Evolutionary conservation across 2,888 invertebrate genomes (phyloP).

Genomic region (Protodeltote pygarga): DNA sequence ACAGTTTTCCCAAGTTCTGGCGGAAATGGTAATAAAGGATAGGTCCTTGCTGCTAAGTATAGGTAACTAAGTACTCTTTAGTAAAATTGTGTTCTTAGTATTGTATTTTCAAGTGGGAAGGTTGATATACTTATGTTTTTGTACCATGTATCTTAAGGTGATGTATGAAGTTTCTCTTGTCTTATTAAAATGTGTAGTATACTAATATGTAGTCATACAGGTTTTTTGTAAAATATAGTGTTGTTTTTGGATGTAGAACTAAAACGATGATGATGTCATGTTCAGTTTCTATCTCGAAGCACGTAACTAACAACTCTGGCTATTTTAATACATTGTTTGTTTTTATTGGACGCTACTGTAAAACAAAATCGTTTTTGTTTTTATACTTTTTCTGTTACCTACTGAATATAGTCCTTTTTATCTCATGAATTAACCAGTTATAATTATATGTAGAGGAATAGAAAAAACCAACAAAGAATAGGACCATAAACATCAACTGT

Average conservation of each 20-base stretch:
- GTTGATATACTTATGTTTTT: too few relatives aligned
- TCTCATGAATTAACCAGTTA: background rate
- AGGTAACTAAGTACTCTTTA: too few relatives aligned
- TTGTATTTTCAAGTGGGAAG: too few relatives aligned
- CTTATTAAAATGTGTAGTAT: background rate
- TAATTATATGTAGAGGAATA: conserved; percentile 8
- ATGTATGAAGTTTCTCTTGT: background rate
- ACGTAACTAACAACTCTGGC: conserved; percentile 23
- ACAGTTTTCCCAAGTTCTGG: background rate
- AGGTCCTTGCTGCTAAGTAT: too few relatives aligned
- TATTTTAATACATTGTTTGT: conserved; percentile 49
- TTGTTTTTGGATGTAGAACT: conserved; percentile 24
- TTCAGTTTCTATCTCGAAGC: conserved; percentile 15
- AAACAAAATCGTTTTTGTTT: background rate
- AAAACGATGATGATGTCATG: conserved; percentile 40
- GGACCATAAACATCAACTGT: conserved; percentile 53
- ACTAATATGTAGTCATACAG: too few relatives aligned
- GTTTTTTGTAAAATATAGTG: conserved; percentile 1
- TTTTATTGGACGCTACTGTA: conserved; percentile 28
- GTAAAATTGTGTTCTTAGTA: too few relatives aligned
- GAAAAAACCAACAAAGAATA: conserved; percentile 40
- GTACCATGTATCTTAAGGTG: too few relatives aligned
- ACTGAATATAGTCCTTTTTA: background rate
- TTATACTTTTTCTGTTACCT: too few relatives aligned
- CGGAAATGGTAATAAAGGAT: too few relatives aligned